Base-by-base conservation (phyloP, 2,888 invertebrate genomes). In the Stomorhina lunata region DNA sequence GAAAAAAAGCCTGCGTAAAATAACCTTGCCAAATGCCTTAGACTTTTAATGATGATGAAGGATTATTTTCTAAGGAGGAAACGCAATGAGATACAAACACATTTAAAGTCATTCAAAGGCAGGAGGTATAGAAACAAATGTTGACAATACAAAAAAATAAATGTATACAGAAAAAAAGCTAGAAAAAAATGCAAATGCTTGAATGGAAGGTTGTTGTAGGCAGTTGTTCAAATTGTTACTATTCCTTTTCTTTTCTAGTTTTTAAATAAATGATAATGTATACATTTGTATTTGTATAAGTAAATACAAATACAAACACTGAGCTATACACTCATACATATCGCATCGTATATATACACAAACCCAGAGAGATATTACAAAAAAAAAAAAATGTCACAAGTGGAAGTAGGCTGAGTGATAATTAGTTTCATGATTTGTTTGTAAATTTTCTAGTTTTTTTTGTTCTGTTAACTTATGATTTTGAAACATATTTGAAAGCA, bases 391-490 rank as follows among this genome's bases (percentile, higher is more conserved):
- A 69, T 53, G 25, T 59, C 53, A 66, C 34, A 34, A 77, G 61
- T 81, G 72, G 61, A 77, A 68, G 57, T 80, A 68, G 81, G 81
- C 50, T 77, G 81, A 76, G 80, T 76, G 72, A 75, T 83, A 83
- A 83, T 80, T 80, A 83, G 83, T 83, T 73, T 69, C 68, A 69
- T 78, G 83, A 80, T 77, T 80, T 80, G 83, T 80, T 83, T 76
- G 76, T 55, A 73, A 68, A 65, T 63, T 73, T 77, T 68, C 37
- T 61, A 10, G 10, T 12, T 37, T 37, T n/a, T 37, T 37, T n/a
- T 37, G 37, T 66, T 63, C 66, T 71, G 76, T 76, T 43, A 72
- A 72, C 53, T 61, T 65, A 37, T 15, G 34, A 20, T 37, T 27
- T 27, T 15, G 17, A 5, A 63, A 75, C 40, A 34, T 34, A 6